Evolutionary conservation across 2,113 vertebrate species (phyloP).

Genomic region (Leptobrachium leishanense): DNA sequence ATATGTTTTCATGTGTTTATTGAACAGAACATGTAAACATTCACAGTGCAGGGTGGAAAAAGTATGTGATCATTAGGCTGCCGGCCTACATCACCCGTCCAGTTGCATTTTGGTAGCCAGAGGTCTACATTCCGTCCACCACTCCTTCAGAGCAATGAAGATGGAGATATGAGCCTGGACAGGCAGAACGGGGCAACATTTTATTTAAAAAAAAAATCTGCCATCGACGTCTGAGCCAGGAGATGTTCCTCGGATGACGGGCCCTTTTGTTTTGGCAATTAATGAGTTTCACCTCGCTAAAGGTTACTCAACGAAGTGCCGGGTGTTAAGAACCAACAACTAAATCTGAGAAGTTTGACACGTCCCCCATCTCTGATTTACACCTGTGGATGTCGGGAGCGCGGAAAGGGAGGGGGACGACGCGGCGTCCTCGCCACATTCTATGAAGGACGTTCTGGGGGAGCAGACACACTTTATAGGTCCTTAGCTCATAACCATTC

Average conservation of each 20-base stretch:
- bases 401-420: neutral
- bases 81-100: too few species aligned
- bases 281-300: neutral
- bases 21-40: too few species aligned
- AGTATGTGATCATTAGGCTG: too few species aligned
- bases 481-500: conserved; percentile 10
- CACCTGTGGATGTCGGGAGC: neutral
- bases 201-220: too few species aligned
- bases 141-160: too few species aligned
- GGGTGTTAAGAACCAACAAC: neutral
- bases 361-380: neutral
- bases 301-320: conserved; percentile 6
- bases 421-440: neutral
- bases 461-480: neutral
- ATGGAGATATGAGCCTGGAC: too few species aligned
- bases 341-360: neutral
- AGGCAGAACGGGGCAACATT: too few species aligned
- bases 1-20: too few species aligned
- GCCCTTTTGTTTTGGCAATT: neutral
- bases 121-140: too few species aligned
- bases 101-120: too few species aligned
- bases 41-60: too few species aligned
- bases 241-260: neutral
- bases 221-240: too few species aligned
- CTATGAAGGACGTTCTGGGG: conserved; percentile 3